Conservation (phyloP, 1,140 invertebrate species). For the Drosophila watanabei region DNA sequence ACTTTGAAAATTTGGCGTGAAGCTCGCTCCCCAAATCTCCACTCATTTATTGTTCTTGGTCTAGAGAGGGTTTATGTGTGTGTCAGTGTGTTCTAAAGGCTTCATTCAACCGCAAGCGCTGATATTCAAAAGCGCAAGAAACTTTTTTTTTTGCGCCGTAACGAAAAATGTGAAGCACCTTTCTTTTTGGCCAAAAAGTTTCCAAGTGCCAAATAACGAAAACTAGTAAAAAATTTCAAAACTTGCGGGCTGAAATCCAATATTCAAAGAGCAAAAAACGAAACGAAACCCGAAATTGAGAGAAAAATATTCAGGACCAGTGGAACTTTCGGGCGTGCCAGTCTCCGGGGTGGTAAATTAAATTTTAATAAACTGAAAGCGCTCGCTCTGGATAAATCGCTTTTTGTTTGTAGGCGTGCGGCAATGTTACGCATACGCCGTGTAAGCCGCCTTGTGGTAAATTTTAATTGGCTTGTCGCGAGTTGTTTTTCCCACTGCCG, state of each 20-base stretch:
- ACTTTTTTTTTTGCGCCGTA: conserved; percentile 36
- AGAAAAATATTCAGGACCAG: conserved; percentile 21
- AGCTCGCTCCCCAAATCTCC: conserved; percentile 4
- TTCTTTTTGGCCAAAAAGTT: conserved; percentile 29
- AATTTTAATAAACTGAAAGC: conserved; percentile 59
- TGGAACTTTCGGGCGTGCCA: conserved; percentile 21
- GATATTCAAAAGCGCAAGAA: conserved; percentile 47
- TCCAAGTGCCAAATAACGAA: conserved; percentile 23
- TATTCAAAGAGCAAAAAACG: conserved; percentile 14
- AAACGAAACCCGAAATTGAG: conserved; percentile 3
- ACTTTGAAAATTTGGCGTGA: conserved; percentile 39
- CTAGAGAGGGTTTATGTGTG: background rate
- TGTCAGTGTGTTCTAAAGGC: background rate
- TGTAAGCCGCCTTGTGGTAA: conserved; percentile 50
- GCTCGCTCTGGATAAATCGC: conserved; percentile 26
- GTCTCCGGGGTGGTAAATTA: conserved; percentile 35
- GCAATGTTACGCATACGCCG: conserved; percentile 58
- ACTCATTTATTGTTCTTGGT: conserved; percentile 11
- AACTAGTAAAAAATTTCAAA: conserved; percentile 13
- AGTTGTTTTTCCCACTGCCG: conserved; percentile 15
- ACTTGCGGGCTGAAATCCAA: conserved; percentile 27
- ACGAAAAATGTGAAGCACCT: conserved; percentile 49
- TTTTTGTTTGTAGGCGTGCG: conserved; percentile 26
- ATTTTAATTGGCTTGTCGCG: conserved; percentile 62
- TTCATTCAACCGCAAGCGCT: conserved; percentile 47